phyloP scores from a whole-genome alignment of 2,797 vertebrate genomes.

The Gymnocypris eckloni region DNA sequence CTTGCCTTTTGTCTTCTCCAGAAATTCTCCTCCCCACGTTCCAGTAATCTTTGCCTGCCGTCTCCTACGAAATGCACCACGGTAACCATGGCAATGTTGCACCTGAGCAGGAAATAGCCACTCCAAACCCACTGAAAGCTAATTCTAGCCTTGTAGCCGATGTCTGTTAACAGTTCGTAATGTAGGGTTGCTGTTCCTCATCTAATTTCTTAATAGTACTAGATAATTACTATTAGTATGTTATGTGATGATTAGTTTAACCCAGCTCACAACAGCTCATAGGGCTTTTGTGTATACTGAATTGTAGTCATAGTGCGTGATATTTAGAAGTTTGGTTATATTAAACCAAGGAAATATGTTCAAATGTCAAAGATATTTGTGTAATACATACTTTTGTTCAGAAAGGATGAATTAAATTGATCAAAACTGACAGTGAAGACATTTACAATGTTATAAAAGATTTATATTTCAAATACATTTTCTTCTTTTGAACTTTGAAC shows the following conservation, averaged over 20 bases:
- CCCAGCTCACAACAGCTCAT: background rate
- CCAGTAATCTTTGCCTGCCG: constrained; percentile 52
- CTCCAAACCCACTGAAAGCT: constrained; percentile 33
- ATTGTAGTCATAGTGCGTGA: background rate
- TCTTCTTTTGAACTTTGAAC: too few species aligned
- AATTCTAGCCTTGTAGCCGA: constrained; percentile 18
- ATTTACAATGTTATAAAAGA: too few species aligned
- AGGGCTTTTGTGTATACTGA: background rate
- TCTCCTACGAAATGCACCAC: constrained; percentile 28
- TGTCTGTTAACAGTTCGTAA: background rate
- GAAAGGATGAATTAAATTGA: background rate
- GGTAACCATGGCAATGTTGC: constrained; percentile 56
- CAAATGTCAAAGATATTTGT: background rate
- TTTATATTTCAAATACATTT: background rate
- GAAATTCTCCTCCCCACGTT: constrained; percentile 20
- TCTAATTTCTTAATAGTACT: background rate
- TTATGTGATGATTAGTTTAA: background rate
- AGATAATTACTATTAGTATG: too few species aligned
- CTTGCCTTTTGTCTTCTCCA: constrained; percentile 18
- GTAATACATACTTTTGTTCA: background rate
- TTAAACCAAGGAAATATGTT: background rate
- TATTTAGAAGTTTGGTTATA: background rate
- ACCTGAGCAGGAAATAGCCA: constrained; percentile 52
- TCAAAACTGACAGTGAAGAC: background rate
- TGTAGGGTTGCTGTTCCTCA: background rate